Percentiles rank a stretch among this genome's conserved stretches.
Evolutionary conservation across 2,888 invertebrate genomes (phyloP).

Genomic region (Microdon myrmicae): DNA sequence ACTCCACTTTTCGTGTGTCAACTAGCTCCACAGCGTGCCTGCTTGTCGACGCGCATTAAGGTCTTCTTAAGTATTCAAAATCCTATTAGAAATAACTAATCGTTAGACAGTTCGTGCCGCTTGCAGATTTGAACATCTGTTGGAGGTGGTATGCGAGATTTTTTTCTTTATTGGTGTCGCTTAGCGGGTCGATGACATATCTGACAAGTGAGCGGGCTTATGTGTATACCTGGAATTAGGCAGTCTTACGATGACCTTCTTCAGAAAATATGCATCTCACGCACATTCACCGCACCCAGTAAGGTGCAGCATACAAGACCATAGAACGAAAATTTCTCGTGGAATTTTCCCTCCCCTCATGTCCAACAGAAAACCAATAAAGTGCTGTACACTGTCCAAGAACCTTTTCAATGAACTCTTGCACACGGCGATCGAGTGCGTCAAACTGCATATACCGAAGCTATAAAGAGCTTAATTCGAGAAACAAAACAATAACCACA

Average conservation of each 20-base stretch:
- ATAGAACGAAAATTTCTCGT: not conserved
- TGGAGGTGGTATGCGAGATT: not conserved
- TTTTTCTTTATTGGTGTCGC: not conserved
- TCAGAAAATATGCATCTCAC: slow-evolving; percentile 1
- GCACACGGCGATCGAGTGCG: not conserved
- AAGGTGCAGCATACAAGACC: slow-evolving; percentile 10
- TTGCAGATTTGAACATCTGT: not conserved
- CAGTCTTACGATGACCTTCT: slow-evolving; percentile 8
- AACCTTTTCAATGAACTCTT: slow-evolving; percentile 31
- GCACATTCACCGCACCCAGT: slow-evolving; percentile 23
- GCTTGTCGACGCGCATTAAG: slow-evolving; percentile 8
- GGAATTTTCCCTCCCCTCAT: slow-evolving; percentile 1
- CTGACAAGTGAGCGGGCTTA: not conserved
- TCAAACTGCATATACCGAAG: slow-evolving; percentile 9
- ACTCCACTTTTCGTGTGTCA: no score
- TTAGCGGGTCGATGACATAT: slow-evolving; percentile 10
- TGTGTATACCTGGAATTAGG: no score
- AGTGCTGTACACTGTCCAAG: not conserved
- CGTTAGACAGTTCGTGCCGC: slow-evolving; percentile 23
- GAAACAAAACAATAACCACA: slow-evolving; percentile 13
- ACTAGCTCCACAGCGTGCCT: not conserved
- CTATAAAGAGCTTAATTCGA: slow-evolving; percentile 10
- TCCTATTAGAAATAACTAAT: slow-evolving; percentile 24
- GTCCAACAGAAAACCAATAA: slow-evolving; percentile 15
- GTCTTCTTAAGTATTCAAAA: slow-evolving; percentile 25